phyloP scores from a whole-genome alignment of 2,113 vertebrate species.

The Talpa occidentalis region DNA sequence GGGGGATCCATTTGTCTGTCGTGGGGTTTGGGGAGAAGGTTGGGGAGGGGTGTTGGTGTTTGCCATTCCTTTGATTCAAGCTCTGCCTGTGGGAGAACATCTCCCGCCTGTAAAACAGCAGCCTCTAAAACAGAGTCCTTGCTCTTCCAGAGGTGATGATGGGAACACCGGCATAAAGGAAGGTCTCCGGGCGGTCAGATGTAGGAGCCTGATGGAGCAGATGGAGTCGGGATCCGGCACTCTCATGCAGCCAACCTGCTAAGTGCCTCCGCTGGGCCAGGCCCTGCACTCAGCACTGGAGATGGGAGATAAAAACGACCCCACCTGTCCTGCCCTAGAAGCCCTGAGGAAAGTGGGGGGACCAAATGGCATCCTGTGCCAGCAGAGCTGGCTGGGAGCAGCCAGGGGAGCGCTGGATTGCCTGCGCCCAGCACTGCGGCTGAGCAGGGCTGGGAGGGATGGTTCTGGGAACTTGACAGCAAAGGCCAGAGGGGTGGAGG shows the following conservation, averaged over 20 bases:
- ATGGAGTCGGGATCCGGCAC: too few relatives aligned
- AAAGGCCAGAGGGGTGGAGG: background rate
- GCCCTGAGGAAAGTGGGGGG: background rate
- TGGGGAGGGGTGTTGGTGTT: background rate
- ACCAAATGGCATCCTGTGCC: background rate
- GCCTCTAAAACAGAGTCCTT: background rate
- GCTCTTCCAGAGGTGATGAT: background rate
- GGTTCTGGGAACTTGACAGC: background rate
- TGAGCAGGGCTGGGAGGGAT: background rate
- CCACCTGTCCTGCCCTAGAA: background rate
- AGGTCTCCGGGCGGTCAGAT: background rate
- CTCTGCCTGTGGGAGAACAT: background rate
- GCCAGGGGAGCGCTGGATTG: too few relatives aligned
- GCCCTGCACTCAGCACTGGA: background rate
- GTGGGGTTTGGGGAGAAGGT: background rate
- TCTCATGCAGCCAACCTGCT: accelerated
- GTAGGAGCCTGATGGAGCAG: background rate
- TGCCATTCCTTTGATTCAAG: background rate
- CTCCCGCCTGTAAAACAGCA: background rate
- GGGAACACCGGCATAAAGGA: background rate
- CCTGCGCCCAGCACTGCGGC: background rate
- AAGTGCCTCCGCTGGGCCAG: background rate
- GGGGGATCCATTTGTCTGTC: background rate
- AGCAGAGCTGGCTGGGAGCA: background rate
- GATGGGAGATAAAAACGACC: accelerated